These are phyloP conservation scores for Vireo altiloquus DNA, from an alignment of 2,113 vertebrate genomes.

Conservation along the genomic window DNA sequence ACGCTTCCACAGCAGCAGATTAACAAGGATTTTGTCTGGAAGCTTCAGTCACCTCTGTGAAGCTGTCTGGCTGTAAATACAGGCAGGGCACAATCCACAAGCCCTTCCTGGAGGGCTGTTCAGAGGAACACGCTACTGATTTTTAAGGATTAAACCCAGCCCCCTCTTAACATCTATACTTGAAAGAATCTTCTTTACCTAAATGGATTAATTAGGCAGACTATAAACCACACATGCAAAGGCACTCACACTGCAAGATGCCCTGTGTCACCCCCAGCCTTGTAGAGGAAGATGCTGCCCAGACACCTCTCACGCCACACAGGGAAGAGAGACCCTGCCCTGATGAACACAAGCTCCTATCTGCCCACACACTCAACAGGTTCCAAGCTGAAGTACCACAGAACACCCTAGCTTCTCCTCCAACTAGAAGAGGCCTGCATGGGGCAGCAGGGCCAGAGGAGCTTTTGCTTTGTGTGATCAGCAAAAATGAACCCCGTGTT, in stretches of 20 bases:
- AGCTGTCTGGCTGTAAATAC: neutral
- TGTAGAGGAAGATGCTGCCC: neutral
- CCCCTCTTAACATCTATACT: constrained; percentile 1
- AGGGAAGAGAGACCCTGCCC: neutral
- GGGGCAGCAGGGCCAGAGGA: neutral
- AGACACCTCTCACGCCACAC: neutral
- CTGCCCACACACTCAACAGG: fast-evolving
- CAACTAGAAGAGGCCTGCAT: neutral
- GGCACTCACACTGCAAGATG: neutral
- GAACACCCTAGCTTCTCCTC: neutral
- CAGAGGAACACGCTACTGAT: neutral
- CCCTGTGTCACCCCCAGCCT: neutral
- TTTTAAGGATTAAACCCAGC: constrained; percentile 39
- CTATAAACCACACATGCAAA: constrained; percentile 36
- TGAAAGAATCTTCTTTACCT: constrained; percentile 51
- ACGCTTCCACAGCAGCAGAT: neutral
- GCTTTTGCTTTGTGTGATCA: neutral
- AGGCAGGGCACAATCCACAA: neutral
- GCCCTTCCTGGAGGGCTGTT: neutral
- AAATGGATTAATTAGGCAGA: constrained; percentile 43
- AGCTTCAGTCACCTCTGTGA: constrained; percentile 42
- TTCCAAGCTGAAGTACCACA: neutral
- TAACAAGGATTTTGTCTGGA: neutral
- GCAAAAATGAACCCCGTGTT: neutral
- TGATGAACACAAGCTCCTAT: neutral